Conservation (phyloP, 2,888 invertebrate genomes). For the Drosophila niveifrons region DNA sequence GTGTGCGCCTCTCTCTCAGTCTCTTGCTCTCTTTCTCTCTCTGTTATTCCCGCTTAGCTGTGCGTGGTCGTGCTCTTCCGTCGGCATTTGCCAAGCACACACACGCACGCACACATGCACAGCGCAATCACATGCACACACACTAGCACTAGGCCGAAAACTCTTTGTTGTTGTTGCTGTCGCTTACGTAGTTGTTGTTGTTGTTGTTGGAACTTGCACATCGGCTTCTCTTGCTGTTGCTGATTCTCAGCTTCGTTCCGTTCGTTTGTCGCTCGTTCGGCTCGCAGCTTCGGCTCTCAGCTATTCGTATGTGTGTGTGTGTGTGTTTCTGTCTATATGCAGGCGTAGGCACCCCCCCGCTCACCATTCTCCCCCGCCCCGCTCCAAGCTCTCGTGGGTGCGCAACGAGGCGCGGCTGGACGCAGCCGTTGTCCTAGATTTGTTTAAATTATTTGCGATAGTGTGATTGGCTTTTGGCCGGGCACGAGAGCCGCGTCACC, state of each 20-base stretch:
- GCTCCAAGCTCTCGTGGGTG: constrained; percentile 62
- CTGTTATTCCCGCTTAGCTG: background rate
- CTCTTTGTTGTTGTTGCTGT: background rate
- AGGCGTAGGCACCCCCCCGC: constrained; percentile 71
- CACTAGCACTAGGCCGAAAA: constrained; percentile 21
- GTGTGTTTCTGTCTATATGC: constrained; percentile 25
- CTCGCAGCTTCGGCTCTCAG: constrained; percentile 27
- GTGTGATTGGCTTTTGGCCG: constrained; percentile 85
- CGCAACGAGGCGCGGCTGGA: constrained; percentile 37
- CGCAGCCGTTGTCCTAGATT: constrained; percentile 83
- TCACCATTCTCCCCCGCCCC: constrained; percentile 63
- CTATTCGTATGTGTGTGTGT: constrained; percentile 20
- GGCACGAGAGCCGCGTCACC: constrained; percentile 35
- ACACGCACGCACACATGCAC: constrained; percentile 12
- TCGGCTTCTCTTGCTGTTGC: constrained; percentile 1
- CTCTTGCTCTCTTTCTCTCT: background rate
- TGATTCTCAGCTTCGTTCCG: constrained; percentile 40
- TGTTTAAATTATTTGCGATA: constrained; percentile 85
- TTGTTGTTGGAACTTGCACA: constrained; percentile 19
- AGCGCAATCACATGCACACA: constrained; percentile 3
- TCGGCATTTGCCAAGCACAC: constrained; percentile 62
- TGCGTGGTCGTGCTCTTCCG: constrained; percentile 71
- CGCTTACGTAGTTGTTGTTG: constrained; percentile 5
- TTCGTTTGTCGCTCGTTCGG: constrained; percentile 33
- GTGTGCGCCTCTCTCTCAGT: constrained; percentile 1